phyloP scores from a whole-genome alignment of 2,113 vertebrate genomes.

The Saguinus midas region DNA sequence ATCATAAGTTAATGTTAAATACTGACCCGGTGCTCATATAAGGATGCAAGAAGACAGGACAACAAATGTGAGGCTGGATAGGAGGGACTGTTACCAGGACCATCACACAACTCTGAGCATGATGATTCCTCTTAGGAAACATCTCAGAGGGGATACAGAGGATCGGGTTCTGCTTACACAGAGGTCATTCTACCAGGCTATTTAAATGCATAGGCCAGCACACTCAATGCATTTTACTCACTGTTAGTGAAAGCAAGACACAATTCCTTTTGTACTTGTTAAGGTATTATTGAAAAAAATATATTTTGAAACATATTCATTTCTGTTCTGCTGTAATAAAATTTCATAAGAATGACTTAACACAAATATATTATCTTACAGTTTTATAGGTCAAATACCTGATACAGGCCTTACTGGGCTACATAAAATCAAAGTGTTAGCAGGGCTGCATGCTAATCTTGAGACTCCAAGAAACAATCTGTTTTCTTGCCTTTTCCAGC shows the following conservation, averaged over 20 bases:
- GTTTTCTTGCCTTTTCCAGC: not conserved
- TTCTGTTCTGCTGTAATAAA: not conserved
- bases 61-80: not conserved
- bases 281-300: not conserved
- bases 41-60: not conserved
- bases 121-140: not conserved
- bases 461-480: not conserved
- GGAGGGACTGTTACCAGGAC: not conserved
- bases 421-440: not conserved
- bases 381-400: not conserved
- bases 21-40: not conserved
- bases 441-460: not conserved
- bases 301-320: not conserved
- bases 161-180: not conserved
- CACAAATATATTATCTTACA: not conserved
- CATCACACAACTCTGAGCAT: not conserved
- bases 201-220: not conserved
- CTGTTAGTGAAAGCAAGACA: not conserved
- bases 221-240: not conserved
- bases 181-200: too few relatives aligned
- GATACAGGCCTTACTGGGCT: not conserved
- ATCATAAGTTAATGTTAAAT: not conserved
- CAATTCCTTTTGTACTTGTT: not conserved
- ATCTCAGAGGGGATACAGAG: not conserved
- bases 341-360: not conserved